phyloP scores from a whole-genome alignment of 2,113 vertebrate species.

The Ammodytes dubius region DNA sequence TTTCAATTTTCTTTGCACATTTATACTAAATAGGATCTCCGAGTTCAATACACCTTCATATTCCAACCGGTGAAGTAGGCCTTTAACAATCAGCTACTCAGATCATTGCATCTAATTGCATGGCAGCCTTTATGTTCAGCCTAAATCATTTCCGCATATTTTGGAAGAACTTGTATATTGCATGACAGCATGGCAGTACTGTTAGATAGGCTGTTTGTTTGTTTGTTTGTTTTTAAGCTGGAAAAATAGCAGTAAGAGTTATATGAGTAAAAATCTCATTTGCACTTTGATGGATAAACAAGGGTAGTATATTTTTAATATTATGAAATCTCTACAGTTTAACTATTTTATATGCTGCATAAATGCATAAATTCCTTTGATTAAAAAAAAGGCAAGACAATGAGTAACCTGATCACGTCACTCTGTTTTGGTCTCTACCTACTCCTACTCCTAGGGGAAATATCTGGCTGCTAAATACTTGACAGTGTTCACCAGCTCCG shows the following conservation, averaged over 20 bases:
- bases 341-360: background rate
- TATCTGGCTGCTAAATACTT: background rate
- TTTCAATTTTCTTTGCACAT: too few species aligned
- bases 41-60: too few species aligned
- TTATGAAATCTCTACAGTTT: background rate
- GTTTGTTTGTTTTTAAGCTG: background rate
- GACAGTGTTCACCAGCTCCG: background rate
- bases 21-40: too few species aligned
- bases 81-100: background rate
- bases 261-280: background rate
- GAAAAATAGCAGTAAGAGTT: background rate
- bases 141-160: background rate
- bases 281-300: background rate
- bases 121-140: background rate
- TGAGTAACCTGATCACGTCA: background rate
- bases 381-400: background rate
- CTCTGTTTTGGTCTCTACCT: background rate
- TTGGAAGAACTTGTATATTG: background rate
- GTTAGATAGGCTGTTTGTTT: too few species aligned
- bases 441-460: background rate
- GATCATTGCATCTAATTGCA: background rate
- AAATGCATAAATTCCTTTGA: background rate
- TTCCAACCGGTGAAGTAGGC: too few species aligned
- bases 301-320: background rate
- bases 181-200: background rate